These are phyloP conservation scores for Jaculus jaculus DNA, from an alignment of 2,113 vertebrate species.

Conservation along the genomic window DNA sequence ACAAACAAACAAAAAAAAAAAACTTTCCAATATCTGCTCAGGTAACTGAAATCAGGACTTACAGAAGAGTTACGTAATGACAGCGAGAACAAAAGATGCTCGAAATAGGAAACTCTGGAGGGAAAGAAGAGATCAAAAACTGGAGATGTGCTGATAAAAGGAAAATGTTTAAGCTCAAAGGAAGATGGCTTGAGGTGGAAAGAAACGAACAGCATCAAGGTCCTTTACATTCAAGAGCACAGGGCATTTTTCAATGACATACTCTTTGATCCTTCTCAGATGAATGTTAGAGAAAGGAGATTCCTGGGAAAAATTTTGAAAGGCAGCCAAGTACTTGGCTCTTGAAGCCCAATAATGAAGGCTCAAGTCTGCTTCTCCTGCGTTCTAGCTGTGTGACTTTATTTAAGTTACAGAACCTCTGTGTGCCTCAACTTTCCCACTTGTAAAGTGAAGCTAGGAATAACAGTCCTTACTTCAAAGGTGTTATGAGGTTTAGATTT, in stretches of 20 bases:
- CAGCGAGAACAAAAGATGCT: neutral
- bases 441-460: neutral
- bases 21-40: neutral
- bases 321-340: neutral
- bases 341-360: neutral
- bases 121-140: neutral
- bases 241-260: too few species aligned
- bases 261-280: neutral
- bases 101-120: neutral
- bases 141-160: neutral
- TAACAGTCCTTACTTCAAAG: neutral
- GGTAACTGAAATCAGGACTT: neutral
- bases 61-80: neutral
- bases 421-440: neutral
- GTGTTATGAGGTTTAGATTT: neutral
- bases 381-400: neutral
- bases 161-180: conserved; percentile 8
- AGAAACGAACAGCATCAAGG: neutral
- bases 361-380: neutral
- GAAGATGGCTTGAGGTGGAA: neutral
- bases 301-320: neutral
- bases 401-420: neutral
- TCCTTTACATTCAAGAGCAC: neutral
- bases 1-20: too few species aligned
- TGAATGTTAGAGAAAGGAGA: neutral